Percentiles rank a stretch among this genome's conserved stretches.
Evolutionary conservation across 2,113 vertebrate genomes (phyloP).

Genomic region (Pogonocichla stellata): DNA sequence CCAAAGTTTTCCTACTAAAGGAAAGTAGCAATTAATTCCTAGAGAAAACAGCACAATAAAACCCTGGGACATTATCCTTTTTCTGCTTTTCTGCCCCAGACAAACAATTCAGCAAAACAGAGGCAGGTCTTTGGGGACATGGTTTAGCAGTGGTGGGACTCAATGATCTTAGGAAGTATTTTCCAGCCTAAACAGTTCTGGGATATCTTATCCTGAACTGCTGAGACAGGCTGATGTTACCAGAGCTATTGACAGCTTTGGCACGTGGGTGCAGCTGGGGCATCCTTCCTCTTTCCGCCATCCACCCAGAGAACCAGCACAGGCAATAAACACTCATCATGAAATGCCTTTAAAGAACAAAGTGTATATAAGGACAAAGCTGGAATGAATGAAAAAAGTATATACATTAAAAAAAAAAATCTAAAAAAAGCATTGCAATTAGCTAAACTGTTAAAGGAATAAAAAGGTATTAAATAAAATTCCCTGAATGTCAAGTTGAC

Average conservation of each 20-base stretch:
- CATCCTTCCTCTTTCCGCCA: neutral
- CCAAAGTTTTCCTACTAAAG: neutral
- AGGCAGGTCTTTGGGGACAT: neutral
- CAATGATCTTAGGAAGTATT: neutral
- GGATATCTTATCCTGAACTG: neutral
- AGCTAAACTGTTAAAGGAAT: neutral
- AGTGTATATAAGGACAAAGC: neutral
- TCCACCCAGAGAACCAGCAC: neutral
- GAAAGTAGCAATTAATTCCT: neutral
- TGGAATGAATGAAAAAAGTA: neutral
- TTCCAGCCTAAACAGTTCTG: neutral
- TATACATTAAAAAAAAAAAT: neutral
- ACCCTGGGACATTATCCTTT: neutral
- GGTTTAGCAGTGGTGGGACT: neutral
- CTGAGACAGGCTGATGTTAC: neutral
- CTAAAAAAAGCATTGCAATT: neutral
- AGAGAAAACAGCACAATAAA: neutral
- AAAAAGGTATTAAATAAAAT: neutral
- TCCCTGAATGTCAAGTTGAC: conserved; percentile 23
- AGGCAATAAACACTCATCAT: neutral
- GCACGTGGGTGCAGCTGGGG: neutral
- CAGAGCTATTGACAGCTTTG: neutral
- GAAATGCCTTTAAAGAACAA: neutral
- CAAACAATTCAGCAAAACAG: neutral
- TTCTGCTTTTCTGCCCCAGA: neutral